These are phyloP conservation scores for Sinocyclocheilus maitianheensis DNA, from an alignment of 2,113 vertebrate species.

Conservation along the genomic window DNA sequence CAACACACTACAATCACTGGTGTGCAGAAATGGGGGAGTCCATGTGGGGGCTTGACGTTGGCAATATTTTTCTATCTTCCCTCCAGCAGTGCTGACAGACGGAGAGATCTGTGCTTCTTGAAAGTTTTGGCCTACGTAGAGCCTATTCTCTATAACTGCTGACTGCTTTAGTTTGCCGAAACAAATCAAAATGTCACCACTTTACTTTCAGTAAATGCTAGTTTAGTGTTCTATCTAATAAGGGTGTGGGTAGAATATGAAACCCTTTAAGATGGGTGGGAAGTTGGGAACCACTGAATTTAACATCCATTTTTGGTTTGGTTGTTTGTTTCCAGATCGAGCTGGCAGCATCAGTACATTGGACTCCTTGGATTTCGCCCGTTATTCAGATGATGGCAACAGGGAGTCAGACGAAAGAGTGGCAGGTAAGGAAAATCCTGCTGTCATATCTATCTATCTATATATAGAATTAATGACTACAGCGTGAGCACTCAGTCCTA, in stretches of 20 bases:
- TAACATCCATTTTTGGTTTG: slow-evolving; percentile 21
- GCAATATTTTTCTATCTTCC: not conserved
- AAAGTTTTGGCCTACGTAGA: not conserved
- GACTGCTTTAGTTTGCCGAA: not conserved
- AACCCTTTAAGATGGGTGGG: not conserved
- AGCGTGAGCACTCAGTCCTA: too few species aligned
- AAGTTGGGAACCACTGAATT: not conserved
- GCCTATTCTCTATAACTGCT: slow-evolving; percentile 8
- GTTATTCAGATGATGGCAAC: slow-evolving; percentile 98
- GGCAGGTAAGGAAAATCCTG: slow-evolving; percentile 81
- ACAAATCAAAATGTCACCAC: not conserved
- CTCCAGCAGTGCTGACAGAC: not conserved
- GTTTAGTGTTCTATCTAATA: not conserved
- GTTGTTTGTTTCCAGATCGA: slow-evolving; percentile 80
- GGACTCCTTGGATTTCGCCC: slow-evolving; percentile 98
- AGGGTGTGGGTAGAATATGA: not conserved
- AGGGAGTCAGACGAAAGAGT: slow-evolving; percentile 93
- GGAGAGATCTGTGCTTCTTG: not conserved
- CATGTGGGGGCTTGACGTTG: slow-evolving; percentile 19
- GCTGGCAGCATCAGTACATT: slow-evolving; percentile 98
- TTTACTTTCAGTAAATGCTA: slow-evolving; percentile 1
- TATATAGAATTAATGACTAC: not conserved
- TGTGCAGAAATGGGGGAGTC: not conserved
- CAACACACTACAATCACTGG: not conserved
- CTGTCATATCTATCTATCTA: not conserved